Evolutionary conservation across 92 coral and sea anemone genomes (phyloP).

Genomic region (Phenganax subtilis): DNA sequence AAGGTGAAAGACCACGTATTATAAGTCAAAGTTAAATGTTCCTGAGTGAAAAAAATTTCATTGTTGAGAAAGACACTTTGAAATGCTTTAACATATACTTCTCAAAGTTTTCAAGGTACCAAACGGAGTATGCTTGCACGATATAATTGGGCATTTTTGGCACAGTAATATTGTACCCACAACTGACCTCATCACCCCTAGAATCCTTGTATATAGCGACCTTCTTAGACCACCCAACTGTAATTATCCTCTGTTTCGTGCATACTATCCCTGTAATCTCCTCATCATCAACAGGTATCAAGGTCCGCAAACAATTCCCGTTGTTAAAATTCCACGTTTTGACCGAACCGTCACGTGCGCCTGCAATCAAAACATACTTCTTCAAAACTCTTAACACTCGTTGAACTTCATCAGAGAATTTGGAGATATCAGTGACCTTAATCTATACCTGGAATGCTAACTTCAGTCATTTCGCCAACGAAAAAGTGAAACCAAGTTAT

Average conservation of each 20-base stretch:
- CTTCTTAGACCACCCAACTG: constrained; percentile 91
- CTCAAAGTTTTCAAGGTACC: too few relatives aligned
- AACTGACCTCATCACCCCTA: constrained; percentile 19
- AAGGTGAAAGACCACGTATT: constrained; percentile 59
- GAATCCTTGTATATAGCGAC: constrained; percentile 38
- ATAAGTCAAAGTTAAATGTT: too few relatives aligned
- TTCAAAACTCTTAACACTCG: neutral
- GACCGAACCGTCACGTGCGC: constrained; percentile 88
- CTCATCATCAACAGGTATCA: constrained; percentile 63
- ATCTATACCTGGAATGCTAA: too few relatives aligned
- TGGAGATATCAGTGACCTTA: too few relatives aligned
- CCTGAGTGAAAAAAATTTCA: too few relatives aligned
- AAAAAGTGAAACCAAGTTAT: too few relatives aligned
- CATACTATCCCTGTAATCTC: constrained; percentile 93
- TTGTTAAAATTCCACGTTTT: constrained; percentile 97
- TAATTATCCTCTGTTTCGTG: constrained; percentile 78
- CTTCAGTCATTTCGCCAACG: too few relatives aligned
- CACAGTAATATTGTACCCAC: neutral
- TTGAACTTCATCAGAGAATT: too few relatives aligned
- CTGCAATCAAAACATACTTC: constrained; percentile 3
- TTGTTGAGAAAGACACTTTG: too few relatives aligned
- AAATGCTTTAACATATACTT: too few relatives aligned
- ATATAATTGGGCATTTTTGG: too few relatives aligned
- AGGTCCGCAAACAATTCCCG: constrained; percentile 75
- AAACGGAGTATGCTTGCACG: too few relatives aligned